A percentile compares a stretch with the other conserved stretches of the same genome.
phyloP scores from a whole-genome alignment of 2,797 vertebrate genomes.

The Chiloscyllium punctatum region DNA sequence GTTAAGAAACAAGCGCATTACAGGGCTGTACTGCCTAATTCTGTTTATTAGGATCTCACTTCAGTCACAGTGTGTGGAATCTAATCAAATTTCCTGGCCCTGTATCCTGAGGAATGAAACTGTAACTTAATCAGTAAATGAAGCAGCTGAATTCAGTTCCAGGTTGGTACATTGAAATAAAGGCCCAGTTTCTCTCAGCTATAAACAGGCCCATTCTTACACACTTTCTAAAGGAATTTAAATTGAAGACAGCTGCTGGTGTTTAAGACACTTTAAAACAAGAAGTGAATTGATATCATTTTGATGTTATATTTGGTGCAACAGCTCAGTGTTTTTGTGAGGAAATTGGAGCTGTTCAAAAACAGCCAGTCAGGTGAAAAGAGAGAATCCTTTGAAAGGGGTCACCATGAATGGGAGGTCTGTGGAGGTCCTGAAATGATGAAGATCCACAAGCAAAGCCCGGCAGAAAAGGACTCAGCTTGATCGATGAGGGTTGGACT shows the following conservation, averaged over 20 bases:
- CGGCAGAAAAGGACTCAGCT: background rate
- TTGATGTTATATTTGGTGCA: constrained; percentile 16
- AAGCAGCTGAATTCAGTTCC: constrained; percentile 8
- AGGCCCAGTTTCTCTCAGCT: constrained; percentile 18
- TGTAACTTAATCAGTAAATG: constrained; percentile 24
- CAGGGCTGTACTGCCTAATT: background rate
- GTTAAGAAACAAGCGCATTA: background rate
- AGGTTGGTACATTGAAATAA: background rate
- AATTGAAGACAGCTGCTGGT: constrained; percentile 27
- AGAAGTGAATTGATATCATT: constrained; percentile 30
- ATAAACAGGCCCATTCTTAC: constrained; percentile 28
- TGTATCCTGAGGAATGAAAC: background rate
- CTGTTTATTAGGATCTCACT: background rate
- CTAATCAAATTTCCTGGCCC: constrained; percentile 17
- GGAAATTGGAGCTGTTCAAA: constrained; percentile 6
- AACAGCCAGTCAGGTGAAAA: constrained; percentile 2
- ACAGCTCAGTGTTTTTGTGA: constrained; percentile 4
- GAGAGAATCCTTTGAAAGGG: constrained; percentile 21
- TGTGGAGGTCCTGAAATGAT: background rate
- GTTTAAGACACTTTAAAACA: constrained; percentile 27
- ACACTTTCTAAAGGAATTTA: constrained; percentile 19
- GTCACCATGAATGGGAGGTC: background rate
- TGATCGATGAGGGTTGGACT: background rate
- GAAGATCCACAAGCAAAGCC: background rate
- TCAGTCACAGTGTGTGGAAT: background rate